These are phyloP conservation scores for Xestobium rufovillosum DNA, from an alignment of 2,888 invertebrate species.

Conservation along the genomic window DNA sequence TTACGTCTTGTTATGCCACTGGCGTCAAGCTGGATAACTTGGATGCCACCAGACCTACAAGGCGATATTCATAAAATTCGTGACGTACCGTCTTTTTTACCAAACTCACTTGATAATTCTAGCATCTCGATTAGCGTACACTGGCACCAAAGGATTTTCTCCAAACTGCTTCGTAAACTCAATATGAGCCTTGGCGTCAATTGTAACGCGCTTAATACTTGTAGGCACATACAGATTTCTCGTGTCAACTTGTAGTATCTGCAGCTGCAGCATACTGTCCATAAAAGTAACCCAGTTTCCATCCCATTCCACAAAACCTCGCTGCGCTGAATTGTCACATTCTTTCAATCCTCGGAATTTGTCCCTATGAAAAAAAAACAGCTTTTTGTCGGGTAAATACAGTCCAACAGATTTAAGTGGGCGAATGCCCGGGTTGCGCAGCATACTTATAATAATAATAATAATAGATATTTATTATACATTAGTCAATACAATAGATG, in stretches of 20 bases:
- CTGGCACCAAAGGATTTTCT: constrained; percentile 26
- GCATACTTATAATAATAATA: too few species aligned
- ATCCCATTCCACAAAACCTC: constrained; percentile 27
- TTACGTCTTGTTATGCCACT: constrained; percentile 63
- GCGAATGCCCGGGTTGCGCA: too few species aligned
- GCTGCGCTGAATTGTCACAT: constrained; percentile 22
- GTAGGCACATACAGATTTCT: constrained; percentile 64
- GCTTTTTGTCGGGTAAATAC: neutral
- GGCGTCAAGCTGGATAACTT: constrained; percentile 68
- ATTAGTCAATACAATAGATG: too few species aligned
- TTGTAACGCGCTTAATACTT: constrained; percentile 44
- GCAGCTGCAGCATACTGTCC: constrained; percentile 78
- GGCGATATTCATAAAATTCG: neutral
- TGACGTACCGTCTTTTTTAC: constrained; percentile 1
- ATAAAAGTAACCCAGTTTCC: constrained; percentile 79
- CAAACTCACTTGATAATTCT: constrained; percentile 26
- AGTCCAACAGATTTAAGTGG: constrained; percentile 24
- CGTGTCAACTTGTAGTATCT: constrained; percentile 58
- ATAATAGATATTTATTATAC: too few species aligned
- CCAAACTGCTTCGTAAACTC: constrained; percentile 16
- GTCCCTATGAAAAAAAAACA: constrained; percentile 22
- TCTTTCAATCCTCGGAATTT: constrained; percentile 26
- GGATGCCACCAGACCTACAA: constrained; percentile 63
- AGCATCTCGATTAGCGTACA: constrained; percentile 42
- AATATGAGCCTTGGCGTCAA: constrained; percentile 42